Conservation (phyloP, 2,113 vertebrate species). For the Glareola pratincola region DNA sequence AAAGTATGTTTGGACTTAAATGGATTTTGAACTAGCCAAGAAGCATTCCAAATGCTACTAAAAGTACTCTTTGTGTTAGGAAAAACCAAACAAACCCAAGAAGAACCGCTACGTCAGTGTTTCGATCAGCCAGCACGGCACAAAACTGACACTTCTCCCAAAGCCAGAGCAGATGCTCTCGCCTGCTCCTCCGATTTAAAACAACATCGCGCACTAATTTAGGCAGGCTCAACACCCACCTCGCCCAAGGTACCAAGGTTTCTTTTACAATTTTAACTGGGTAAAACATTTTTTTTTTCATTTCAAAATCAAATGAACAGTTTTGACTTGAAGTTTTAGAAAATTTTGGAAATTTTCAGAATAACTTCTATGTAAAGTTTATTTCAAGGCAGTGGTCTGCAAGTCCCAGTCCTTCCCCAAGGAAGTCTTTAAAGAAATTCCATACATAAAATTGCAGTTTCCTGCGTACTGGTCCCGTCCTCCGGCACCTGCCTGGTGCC, state of each 20-base stretch:
- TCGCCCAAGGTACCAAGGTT: not conserved
- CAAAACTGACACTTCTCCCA: not conserved
- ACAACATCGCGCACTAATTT: accelerated
- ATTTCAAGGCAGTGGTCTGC: not conserved
- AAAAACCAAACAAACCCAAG: not conserved
- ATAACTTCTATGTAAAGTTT: not conserved
- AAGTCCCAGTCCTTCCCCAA: not conserved
- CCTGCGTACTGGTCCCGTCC: accelerated
- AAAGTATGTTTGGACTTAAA: not conserved
- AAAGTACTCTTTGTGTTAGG: accelerated
- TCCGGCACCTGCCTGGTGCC: not conserved
- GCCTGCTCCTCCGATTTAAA: too few relatives aligned
- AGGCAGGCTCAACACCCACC: not conserved
- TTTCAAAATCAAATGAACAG: not conserved
- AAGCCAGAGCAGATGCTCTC: not conserved
- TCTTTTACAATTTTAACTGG: not conserved
- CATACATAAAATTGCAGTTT: not conserved
- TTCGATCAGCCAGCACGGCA: accelerated
- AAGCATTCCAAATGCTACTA: not conserved
- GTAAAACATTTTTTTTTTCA: not conserved
- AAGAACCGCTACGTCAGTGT: accelerated
- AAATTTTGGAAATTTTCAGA: not conserved
- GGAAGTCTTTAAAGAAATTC: not conserved
- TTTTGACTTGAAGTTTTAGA: not conserved
- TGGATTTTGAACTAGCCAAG: accelerated